These are phyloP conservation scores for Drosophila sucinea DNA, from an alignment of 1,140 invertebrate species.

Conservation along the genomic window DNA sequence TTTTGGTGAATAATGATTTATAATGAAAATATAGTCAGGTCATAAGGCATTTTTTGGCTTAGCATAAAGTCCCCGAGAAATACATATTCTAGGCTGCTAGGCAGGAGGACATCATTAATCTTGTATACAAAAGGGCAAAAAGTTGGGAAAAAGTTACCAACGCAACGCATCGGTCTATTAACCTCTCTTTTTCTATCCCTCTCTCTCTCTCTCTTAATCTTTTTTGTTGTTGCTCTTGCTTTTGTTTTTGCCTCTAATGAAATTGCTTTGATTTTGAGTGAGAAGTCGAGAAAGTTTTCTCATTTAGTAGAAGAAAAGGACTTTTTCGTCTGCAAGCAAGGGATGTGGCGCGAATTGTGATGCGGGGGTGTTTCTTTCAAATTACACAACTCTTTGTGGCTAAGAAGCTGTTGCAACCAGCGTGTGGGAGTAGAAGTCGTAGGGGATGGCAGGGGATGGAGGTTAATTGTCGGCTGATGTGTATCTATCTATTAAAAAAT, in stretches of 20 bases:
- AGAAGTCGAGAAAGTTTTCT: constrained; percentile 62
- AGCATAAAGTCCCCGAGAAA: constrained; percentile 13
- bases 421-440: neutral
- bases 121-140: constrained; percentile 55
- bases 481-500: constrained; percentile 81
- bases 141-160: constrained; percentile 52
- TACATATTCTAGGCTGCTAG: neutral
- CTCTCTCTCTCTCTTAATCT: constrained; percentile 23
- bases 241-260: constrained; percentile 48
- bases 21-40: constrained; percentile 1
- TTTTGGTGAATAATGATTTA: neutral
- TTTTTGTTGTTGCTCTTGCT: constrained; percentile 21
- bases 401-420: constrained; percentile 58
- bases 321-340: neutral
- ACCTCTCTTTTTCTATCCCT: constrained; percentile 16
- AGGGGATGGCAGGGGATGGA: constrained; percentile 30
- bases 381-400: constrained; percentile 61
- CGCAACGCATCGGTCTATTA: constrained; percentile 44
- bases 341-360: neutral
- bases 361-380: constrained; percentile 3
- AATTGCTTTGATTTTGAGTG: constrained; percentile 71
- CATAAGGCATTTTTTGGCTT: constrained; percentile 28
- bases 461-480: constrained; percentile 75
- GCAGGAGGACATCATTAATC: constrained; percentile 50
- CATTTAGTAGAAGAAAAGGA: constrained; percentile 42